Conservation (phyloP, 1,140 invertebrate genomes). For the Trachymyrmex cornetzi region DNA sequence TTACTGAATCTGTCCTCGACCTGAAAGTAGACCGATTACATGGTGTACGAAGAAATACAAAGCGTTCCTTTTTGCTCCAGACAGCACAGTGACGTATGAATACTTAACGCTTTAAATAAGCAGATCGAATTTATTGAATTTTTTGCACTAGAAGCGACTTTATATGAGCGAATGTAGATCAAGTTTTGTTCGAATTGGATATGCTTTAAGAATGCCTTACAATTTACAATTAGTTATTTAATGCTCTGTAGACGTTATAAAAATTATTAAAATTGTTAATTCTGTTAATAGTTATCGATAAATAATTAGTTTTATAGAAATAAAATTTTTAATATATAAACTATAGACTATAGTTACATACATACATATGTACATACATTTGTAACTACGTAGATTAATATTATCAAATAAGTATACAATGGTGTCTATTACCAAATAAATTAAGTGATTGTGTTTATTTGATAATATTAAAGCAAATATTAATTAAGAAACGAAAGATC, state of each 20-base stretch:
- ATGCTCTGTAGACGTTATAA: not conserved
- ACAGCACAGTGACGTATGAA: constrained; percentile 41
- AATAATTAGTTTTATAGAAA: not conserved
- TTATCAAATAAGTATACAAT: not conserved
- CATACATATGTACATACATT: not conserved
- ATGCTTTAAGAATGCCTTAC: constrained; percentile 13
- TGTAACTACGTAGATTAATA: not conserved
- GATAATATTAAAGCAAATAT: not conserved
- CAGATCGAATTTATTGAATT: constrained; percentile 26
- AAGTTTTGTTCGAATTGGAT: not conserved
- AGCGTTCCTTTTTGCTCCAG: constrained; percentile 40
- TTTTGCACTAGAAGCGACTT: constrained; percentile 30
- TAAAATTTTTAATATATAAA: constrained; percentile 6
- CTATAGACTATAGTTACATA: not conserved
- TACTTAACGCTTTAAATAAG: constrained; percentile 43
- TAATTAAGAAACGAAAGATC: too few relatives aligned
- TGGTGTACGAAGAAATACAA: constrained; percentile 28
- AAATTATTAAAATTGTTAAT: not conserved
- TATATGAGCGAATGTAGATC: constrained; percentile 8
- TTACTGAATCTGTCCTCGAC: constrained; percentile 85
- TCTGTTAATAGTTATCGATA: not conserved
- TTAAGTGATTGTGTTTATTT: too few relatives aligned
- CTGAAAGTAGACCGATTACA: constrained; percentile 78
- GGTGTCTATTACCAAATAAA: too few relatives aligned
- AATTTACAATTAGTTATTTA: not conserved